Evolutionary conservation across 1,140 invertebrate species (phyloP).

Genomic region (Rhagoletis pomonella): DNA sequence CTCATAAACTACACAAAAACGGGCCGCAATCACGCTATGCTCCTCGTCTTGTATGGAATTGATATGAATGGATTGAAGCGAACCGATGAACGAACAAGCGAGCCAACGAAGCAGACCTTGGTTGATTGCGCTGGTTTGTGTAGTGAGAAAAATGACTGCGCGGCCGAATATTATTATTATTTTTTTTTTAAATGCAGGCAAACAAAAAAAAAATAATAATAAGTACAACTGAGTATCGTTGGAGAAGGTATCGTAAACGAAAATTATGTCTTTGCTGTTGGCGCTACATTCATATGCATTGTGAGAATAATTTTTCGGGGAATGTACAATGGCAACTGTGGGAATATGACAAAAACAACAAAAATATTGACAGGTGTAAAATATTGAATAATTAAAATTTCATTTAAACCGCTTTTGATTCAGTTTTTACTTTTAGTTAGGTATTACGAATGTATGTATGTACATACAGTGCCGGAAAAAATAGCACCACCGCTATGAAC

Average conservation of each 20-base stretch:
- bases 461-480: too few species aligned
- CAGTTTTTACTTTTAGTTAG: not conserved
- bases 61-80: not conserved
- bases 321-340: not conserved
- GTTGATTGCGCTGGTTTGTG: not conserved
- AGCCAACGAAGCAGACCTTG: too few species aligned
- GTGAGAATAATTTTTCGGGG: slow-evolving; percentile 1
- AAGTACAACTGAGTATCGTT: not conserved
- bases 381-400: not conserved
- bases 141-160: not conserved
- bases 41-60: not conserved
- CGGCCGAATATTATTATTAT: not conserved
- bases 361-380: slow-evolving; percentile 1
- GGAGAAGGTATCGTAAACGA: not conserved
- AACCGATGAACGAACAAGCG: too few species aligned
- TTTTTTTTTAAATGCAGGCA: not conserved
- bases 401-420: not conserved
- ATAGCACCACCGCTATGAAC: too few species aligned
- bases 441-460: too few species aligned
- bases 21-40: not conserved
- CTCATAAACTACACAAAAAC: slow-evolving; percentile 20
- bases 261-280: not conserved
- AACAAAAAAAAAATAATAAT: too few species aligned
- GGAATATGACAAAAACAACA: not conserved
- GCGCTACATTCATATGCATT: not conserved